Percentiles rank a stretch among this genome's conserved stretches.
Conservation (phyloP, 2,888 invertebrate genomes). For the Lycophotia porphyrea region DNA sequence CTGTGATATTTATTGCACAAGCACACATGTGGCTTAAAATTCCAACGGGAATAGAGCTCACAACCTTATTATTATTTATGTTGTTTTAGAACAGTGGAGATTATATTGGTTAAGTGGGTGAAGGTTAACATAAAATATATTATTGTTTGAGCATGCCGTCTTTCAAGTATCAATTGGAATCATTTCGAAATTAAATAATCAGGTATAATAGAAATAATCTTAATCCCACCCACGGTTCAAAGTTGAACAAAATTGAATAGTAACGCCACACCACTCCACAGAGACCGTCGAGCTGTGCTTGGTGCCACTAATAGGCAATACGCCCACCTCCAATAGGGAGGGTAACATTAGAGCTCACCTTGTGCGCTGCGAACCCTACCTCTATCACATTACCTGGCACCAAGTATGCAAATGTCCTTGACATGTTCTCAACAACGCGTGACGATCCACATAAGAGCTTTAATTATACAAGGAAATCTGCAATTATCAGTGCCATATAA, state of each 20-base stretch:
- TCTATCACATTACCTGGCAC: conserved; percentile 78
- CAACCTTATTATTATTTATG: conserved; percentile 88
- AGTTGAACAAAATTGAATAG: conserved; percentile 75
- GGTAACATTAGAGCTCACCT: conserved; percentile 90
- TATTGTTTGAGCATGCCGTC: conserved; percentile 81
- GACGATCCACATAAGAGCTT: conserved; percentile 54
- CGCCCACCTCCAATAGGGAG: conserved; percentile 91
- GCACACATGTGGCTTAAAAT: conserved; percentile 90
- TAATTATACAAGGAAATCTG: conserved; percentile 65
- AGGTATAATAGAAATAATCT: conserved; percentile 60
- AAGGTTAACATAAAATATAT: conserved; percentile 71
- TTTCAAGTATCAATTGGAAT: conserved; percentile 79
- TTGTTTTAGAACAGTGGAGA: conserved; percentile 84
- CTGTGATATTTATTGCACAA: conserved; percentile 91
- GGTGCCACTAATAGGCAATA: conserved; percentile 90
- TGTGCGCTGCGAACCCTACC: conserved; percentile 90
- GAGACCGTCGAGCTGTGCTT: conserved; percentile 87
- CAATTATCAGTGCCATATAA: conserved; percentile 79
- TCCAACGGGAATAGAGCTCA: conserved; percentile 90
- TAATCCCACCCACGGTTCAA: conserved; percentile 80
- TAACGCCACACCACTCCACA: conserved; percentile 83
- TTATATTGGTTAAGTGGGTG: conserved; percentile 82
- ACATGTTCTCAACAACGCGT: conserved; percentile 57
- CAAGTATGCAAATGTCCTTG: conserved; percentile 71
- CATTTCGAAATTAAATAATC: conserved; percentile 70